Evolutionary conservation across 2,888 invertebrate species (phyloP), one percentile per base, ranked within the genome.

Genomic region (Ormyrus rosae): DNA sequence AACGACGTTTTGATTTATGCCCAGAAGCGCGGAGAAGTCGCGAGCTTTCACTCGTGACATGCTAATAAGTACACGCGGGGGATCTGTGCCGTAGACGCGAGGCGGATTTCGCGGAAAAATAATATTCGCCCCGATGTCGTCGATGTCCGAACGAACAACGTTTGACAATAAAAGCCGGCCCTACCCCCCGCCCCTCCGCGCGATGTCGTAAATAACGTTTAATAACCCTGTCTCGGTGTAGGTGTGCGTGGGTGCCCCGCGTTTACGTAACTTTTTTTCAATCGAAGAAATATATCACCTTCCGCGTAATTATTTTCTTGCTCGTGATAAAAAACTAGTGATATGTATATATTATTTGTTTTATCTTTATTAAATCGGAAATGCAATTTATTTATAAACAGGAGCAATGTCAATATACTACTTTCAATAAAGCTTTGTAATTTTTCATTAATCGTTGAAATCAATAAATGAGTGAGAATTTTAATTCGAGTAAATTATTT

Each of bases 1-100:
- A 82, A 83, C 81, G 71, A 71, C 72, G 77, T 64, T 76, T 78
- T 83, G 83, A 83, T 83, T 82, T 81, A 83, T 82, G 51, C 63
- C 19, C 68, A 34, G 34, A 34, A 34, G 34, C 34, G 34, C 34
- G 51, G 50, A 10, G 50, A 10, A 46, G 50, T 34, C 3, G 34
- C 53, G n/a, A 45, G 75, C 75, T 61, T 74, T 67, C 69, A 55
- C 75, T 70, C 45, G 56, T 34, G 70, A 77, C 77, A 70, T 64
- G 70, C 77, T 77, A 70, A 70, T 77, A 77, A 77, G 77, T 10
- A 34, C 3, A 50, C 60, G n/a, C 13, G 51, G 7, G 51, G 7
- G 19, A 70, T 34, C 3, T 0, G 1, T 10, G 45, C 53, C 34
- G 34, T 34, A 34, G 34, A 34, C 0, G 53, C 53, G 55, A 34